Conservation (phyloP, 2,888 invertebrate genomes). For the Trissolcus japonicus region DNA sequence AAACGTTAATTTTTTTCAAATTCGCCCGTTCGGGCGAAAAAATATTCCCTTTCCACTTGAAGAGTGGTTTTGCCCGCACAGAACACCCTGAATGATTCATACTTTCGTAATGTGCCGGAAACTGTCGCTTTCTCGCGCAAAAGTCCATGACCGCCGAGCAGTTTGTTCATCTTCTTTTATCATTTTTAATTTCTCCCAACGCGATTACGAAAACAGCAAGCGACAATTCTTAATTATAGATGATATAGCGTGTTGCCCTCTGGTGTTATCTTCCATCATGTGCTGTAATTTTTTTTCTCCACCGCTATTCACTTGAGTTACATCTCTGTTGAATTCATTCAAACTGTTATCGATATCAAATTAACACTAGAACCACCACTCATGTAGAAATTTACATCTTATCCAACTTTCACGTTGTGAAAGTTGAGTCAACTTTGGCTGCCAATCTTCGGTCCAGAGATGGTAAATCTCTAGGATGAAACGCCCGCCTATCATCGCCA, state of each 20-base stretch:
- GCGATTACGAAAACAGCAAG: constrained; percentile 67
- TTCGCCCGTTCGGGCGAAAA: constrained; percentile 5
- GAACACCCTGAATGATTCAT: constrained; percentile 59
- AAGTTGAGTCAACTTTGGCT: too few relatives aligned
- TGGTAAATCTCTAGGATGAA: too few relatives aligned
- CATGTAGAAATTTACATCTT: too few relatives aligned
- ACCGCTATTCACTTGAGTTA: too few relatives aligned
- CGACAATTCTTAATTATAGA: constrained; percentile 72
- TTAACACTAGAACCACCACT: too few relatives aligned
- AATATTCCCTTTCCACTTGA: neutral
- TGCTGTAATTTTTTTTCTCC: constrained; percentile 31
- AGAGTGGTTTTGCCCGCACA: neutral
- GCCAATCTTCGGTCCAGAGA: too few relatives aligned
- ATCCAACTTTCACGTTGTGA: too few relatives aligned
- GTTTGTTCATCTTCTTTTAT: constrained; percentile 62
- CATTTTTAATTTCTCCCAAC: constrained; percentile 69
- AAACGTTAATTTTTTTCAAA: constrained; percentile 36
- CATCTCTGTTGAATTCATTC: too few relatives aligned
- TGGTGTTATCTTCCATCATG: constrained; percentile 53
- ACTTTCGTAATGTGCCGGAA: constrained; percentile 39
- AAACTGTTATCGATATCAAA: constrained; percentile 1
- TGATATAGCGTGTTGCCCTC: constrained; percentile 60
- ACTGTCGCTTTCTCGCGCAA: constrained; percentile 50
- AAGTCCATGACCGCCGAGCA: constrained; percentile 16
- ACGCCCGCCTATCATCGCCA: too few relatives aligned